A percentile compares a stretch with the other conserved stretches of the same genome.
phyloP scores from a whole-genome alignment of 2,797 vertebrate genomes.

The Hydrophis major region DNA sequence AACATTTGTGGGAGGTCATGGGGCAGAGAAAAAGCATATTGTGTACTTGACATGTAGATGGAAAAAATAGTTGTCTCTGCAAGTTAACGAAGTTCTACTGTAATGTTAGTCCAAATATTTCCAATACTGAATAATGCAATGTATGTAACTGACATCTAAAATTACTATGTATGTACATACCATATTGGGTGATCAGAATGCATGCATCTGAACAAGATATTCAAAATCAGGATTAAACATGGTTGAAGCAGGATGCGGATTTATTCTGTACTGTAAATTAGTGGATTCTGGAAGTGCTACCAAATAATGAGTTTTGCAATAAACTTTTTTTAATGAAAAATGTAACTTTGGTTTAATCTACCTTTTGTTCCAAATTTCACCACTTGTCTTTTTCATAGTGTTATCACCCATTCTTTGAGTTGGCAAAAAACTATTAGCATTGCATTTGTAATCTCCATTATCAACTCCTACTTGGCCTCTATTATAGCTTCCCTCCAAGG shows the following conservation, averaged over 20 bases:
- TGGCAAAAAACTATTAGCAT: not conserved
- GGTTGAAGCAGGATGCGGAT: constrained; percentile 49
- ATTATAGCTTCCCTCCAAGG: not conserved
- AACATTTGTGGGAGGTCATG: not conserved
- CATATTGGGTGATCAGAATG: constrained; percentile 54
- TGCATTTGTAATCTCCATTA: not conserved
- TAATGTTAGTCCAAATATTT: constrained; percentile 57
- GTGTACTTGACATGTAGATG: not conserved
- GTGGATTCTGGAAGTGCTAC: constrained; percentile 70
- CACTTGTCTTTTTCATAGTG: not conserved
- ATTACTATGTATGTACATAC: constrained; percentile 58
- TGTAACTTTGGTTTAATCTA: not conserved
- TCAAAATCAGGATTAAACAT: constrained; percentile 48
- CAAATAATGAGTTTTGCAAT: constrained; percentile 74
- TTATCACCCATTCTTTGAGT: not conserved
- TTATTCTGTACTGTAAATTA: constrained; percentile 59
- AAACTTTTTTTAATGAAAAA: constrained; percentile 55
- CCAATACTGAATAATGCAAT: constrained; percentile 50
- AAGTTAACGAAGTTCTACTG: constrained; percentile 60
- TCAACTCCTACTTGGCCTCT: not conserved
- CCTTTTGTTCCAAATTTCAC: not conserved
- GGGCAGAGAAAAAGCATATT: not conserved
- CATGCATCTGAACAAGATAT: constrained; percentile 54
- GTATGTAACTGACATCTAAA: constrained; percentile 63
- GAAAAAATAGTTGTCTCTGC: constrained; percentile 57